These are phyloP conservation scores for Timema podura DNA, from an alignment of 2,888 invertebrate genomes.

Conservation along the genomic window DNA sequence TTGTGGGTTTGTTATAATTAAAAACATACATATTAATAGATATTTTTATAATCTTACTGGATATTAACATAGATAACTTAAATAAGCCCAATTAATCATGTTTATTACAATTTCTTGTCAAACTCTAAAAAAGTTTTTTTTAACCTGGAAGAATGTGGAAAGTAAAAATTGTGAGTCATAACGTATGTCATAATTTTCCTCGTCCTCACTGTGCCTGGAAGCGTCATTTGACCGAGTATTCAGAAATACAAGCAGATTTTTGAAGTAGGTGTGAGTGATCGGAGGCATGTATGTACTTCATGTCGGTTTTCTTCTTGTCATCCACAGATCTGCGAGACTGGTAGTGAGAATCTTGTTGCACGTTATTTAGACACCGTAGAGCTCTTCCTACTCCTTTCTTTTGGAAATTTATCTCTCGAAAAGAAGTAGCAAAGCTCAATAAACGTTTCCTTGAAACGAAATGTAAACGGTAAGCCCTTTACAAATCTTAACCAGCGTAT, in stretches of 20 bases:
- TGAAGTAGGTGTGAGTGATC: conserved; percentile 23
- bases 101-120: no score
- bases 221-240: no score
- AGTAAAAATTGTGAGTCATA: no score
- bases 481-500: conserved; percentile 32
- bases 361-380: not conserved
- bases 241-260: conserved; percentile 12
- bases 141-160: no score
- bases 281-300: conserved; percentile 26
- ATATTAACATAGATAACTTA: no score
- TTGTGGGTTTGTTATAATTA: no score
- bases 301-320: not conserved
- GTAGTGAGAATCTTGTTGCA: not conserved
- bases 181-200: no score
- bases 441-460: not conserved
- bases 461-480: conserved; percentile 15
- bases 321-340: not conserved
- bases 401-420: conserved; percentile 1
- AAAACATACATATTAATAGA: no score
- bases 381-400: not conserved
- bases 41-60: no score
- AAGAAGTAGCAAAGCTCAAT: not conserved
- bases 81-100: no score
- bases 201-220: no score
- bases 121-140: no score